Base-by-base conservation (phyloP, 2,888 invertebrate genomes). In the Aphidius colemani region DNA sequence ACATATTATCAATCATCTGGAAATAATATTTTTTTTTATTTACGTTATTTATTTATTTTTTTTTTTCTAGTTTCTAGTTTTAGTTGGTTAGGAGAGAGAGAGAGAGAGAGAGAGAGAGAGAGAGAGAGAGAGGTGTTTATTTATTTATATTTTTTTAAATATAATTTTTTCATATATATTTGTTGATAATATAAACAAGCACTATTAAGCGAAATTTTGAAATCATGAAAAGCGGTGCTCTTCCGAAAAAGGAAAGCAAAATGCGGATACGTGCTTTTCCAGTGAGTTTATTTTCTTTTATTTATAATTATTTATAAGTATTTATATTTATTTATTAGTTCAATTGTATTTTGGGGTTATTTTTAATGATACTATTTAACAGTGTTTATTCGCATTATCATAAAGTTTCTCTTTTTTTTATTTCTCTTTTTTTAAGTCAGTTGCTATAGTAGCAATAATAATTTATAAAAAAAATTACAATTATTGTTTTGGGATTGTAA, bases 251-350 rank as follows among this genome's bases (percentile, higher is more conserved):
- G 85, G 95, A 95, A 86, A 91, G 92, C 86, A 97, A 97, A 86
- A 96, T 97, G 96, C 90, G 98, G 82, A 98, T 98, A 82, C 89
- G 96, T 84, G 96, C 97, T 75, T 98, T 98, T 86, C 96, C 97
- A 83, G 96, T 97, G 87, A 95, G 95, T 72, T 55, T 63, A 49
- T 65, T 59, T n/a, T n/a, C n/a, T n/a, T n/a, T n/a, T n/a, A n/a
- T n/a, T n/a, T n/a, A n/a, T n/a, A n/a, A n/a, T n/a, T n/a, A n/a
- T n/a, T n/a, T n/a, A n/a, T n/a, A n/a, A n/a, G n/a, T 61, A 60
- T 63, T 40, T 56, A 43, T 53, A 13, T 13, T 13, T 7, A 11
- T 13, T 55, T 8, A 43, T 9, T 8, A 41, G 11, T 40, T 11
- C 7, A 55, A 18, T 13, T 9, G 1, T 45, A 30, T 59, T 53